These are phyloP conservation scores for Agrypnia vestita DNA, from an alignment of 1,140 invertebrate genomes.

Conservation along the genomic window DNA sequence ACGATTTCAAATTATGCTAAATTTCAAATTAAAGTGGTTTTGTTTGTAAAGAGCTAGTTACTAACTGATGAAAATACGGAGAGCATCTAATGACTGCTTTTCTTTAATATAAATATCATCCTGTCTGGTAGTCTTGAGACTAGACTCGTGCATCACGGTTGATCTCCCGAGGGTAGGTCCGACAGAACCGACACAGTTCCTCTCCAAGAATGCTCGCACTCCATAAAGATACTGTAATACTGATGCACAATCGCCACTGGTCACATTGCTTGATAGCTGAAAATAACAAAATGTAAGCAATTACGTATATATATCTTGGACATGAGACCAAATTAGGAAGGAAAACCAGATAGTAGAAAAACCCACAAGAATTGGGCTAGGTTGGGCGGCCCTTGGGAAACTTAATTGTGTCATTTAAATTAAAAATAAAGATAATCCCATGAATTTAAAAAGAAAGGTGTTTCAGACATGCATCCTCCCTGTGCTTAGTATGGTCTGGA, in stretches of 20 bases:
- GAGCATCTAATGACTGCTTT: slow-evolving; percentile 83
- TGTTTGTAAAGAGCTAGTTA: neutral
- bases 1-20: too few relatives aligned
- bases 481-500: too few relatives aligned
- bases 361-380: too few relatives aligned
- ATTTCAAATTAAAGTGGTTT: too few relatives aligned
- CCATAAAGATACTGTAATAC: slow-evolving; percentile 71
- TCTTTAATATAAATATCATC: slow-evolving; percentile 74
- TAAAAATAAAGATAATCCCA: too few relatives aligned
- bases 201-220: slow-evolving; percentile 69
- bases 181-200: slow-evolving; percentile 62
- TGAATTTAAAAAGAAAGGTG: too few relatives aligned
- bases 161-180: slow-evolving; percentile 33
- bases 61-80: slow-evolving; percentile 82
- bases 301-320: too few relatives aligned
- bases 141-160: slow-evolving; percentile 63
- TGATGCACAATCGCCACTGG: slow-evolving; percentile 69
- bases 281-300: slow-evolving; percentile 19
- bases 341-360: too few relatives aligned
- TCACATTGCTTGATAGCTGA: slow-evolving; percentile 71
- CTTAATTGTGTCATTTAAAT: too few relatives aligned
- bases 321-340: too few relatives aligned
- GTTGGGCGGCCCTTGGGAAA: too few relatives aligned
- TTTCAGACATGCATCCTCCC: too few relatives aligned
- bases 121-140: slow-evolving; percentile 59